These are phyloP conservation scores for Sphaeridia pumilis DNA, from an alignment of 2,888 invertebrate genomes.

Conservation along the genomic window DNA sequence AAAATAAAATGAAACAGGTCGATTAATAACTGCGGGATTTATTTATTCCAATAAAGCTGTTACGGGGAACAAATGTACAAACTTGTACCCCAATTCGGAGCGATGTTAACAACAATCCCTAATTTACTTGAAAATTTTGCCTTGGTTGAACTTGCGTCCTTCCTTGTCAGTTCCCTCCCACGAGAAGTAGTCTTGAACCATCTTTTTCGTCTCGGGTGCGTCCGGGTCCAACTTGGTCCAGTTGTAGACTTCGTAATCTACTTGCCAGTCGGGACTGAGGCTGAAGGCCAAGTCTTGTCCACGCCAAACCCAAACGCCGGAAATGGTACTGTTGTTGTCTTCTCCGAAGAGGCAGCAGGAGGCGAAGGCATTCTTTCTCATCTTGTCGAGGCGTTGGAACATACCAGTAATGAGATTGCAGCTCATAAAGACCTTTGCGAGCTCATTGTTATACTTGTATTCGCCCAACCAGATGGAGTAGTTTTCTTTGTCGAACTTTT, in stretches of 20 bases:
- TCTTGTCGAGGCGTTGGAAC: constrained; percentile 95
- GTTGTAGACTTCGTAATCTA: constrained; percentile 90
- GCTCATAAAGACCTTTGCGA: constrained; percentile 90
- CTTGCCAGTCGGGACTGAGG: constrained; percentile 83
- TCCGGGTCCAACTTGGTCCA: constrained; percentile 88
- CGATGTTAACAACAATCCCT: neutral
- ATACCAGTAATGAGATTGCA: constrained; percentile 96
- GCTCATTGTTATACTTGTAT: constrained; percentile 90
- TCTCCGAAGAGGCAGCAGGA: constrained; percentile 86
- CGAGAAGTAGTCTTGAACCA: constrained; percentile 79
- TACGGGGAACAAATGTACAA: neutral
- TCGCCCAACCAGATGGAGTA: constrained; percentile 96
- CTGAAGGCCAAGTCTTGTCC: constrained; percentile 88
- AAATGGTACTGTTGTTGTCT: constrained; percentile 83
- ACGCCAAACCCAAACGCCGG: constrained; percentile 97
- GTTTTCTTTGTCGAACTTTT: constrained; percentile 89
- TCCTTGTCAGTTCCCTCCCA: constrained; percentile 77
- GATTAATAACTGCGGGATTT: too few relatives aligned
- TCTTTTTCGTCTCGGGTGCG: constrained; percentile 65
- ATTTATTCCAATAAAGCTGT: neutral
- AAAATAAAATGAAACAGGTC: too few relatives aligned
- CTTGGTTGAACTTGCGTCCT: constrained; percentile 92
- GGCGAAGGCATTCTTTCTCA: constrained; percentile 93
- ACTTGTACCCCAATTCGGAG: neutral
- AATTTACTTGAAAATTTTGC: constrained; percentile 93